phyloP scores from a whole-genome alignment of 1,140 invertebrate genomes.

The Formica selysi region DNA sequence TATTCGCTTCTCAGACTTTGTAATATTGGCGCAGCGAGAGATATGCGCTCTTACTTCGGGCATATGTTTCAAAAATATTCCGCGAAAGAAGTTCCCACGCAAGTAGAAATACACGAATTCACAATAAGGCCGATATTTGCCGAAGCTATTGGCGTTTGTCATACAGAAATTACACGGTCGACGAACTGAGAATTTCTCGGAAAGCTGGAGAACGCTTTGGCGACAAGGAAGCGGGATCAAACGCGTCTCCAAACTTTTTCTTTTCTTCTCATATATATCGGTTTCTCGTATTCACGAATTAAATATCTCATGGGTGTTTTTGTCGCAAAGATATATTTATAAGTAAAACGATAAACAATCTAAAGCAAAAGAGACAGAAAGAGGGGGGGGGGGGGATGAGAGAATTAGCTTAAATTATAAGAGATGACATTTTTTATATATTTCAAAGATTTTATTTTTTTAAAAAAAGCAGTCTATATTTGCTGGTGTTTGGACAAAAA shows the following conservation, averaged over 20 bases:
- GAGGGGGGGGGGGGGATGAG: too few relatives aligned
- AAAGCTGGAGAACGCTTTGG: conserved; percentile 33
- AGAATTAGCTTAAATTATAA: neutral
- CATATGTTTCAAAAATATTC: conserved; percentile 30
- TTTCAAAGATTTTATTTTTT: neutral
- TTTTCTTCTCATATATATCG: conserved; percentile 8
- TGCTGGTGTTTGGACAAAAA: too few relatives aligned
- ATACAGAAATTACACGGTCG: conserved; percentile 68
- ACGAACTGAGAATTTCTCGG: conserved; percentile 64
- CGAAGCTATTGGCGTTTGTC: conserved; percentile 66
- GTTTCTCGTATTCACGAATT: neutral
- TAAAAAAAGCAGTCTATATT: neutral
- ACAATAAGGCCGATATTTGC: conserved; percentile 66
- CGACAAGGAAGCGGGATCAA: conserved; percentile 37
- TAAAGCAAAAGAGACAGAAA: too few relatives aligned
- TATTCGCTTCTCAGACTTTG: neutral
- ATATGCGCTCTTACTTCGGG: neutral
- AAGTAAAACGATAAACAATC: neutral
- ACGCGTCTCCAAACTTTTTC: conserved; percentile 51
- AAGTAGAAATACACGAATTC: conserved; percentile 45
- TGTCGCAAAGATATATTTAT: neutral
- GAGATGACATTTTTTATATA: neutral
- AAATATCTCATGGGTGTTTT: neutral
- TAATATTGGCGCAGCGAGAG: neutral
- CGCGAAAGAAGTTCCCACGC: conserved; percentile 19